Percentiles rank a stretch among this genome's conserved stretches.
These are phyloP conservation scores for Pangasianodon gigas DNA, from an alignment of 2,113 vertebrate genomes.

Conservation along the genomic window DNA sequence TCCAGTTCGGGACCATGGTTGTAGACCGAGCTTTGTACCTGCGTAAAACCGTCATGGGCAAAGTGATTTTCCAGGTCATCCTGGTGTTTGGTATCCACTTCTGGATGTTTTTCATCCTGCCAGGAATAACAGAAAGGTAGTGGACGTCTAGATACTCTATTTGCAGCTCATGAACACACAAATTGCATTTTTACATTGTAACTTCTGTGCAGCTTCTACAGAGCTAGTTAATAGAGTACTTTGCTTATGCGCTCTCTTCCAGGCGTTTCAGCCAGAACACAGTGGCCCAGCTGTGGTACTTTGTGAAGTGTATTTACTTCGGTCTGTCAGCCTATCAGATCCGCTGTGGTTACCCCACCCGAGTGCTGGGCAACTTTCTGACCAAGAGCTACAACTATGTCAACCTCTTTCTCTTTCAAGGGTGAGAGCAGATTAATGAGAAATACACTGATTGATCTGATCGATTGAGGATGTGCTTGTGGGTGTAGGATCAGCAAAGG, in stretches of 20 bases:
- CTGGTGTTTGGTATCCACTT: constrained; percentile 98
- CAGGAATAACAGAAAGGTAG: constrained; percentile 91
- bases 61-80: constrained; percentile 95
- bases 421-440: constrained; percentile 75
- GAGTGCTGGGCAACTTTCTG: constrained; percentile 97
- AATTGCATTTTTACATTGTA: not conserved
- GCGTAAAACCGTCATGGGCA: constrained; percentile 93
- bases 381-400: constrained; percentile 99
- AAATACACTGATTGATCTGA: not conserved
- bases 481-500: not conserved
- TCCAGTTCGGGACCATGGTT: constrained; percentile 98
- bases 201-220: not conserved
- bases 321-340: constrained; percentile 98
- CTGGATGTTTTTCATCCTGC: constrained; percentile 99
- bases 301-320: constrained; percentile 98
- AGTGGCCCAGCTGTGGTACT: constrained; percentile 98
- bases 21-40: constrained; percentile 96
- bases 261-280: constrained; percentile 96
- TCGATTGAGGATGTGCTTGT: constrained; percentile 5
- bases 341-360: constrained; percentile 96
- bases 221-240: not conserved
- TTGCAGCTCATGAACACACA: not conserved
- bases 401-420: constrained; percentile 98
- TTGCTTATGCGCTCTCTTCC: constrained; percentile 25
- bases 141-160: not conserved